phyloP scores from a whole-genome alignment of 2,113 vertebrate species.

The Stercorarius parasiticus region DNA sequence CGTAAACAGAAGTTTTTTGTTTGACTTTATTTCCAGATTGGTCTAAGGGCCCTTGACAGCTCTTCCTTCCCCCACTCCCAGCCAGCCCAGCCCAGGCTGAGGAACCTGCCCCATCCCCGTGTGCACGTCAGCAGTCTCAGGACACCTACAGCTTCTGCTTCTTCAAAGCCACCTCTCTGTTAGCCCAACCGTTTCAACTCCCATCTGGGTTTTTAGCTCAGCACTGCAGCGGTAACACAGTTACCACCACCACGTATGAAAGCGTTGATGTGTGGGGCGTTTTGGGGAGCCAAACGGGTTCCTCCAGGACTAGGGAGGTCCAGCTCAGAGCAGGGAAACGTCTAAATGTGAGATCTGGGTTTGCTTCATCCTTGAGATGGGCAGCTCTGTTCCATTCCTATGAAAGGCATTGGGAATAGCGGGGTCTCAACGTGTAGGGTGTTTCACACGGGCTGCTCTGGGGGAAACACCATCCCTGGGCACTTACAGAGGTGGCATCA shows the following conservation, averaged over 20 bases:
- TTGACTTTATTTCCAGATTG: background rate
- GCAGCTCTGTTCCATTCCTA: background rate
- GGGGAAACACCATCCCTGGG: background rate
- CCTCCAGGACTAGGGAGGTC: background rate
- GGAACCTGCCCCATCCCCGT: background rate
- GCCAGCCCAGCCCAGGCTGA: background rate
- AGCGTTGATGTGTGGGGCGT: background rate
- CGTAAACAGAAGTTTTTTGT: background rate
- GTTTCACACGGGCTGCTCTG: background rate
- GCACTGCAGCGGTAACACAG: background rate
- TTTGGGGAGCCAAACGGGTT: background rate
- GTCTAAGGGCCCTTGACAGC: background rate
- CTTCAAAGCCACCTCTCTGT: background rate
- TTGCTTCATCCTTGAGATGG: background rate
- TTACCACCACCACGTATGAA: background rate
- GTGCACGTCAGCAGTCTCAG: background rate
- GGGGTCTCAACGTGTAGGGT: fast-evolving
- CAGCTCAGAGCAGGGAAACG: background rate
- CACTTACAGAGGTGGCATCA: background rate
- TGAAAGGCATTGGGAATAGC: background rate
- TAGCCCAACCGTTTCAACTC: background rate
- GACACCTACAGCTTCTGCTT: background rate
- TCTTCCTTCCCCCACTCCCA: background rate
- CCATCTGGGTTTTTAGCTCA: background rate
- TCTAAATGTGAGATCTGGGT: background rate